A percentile compares a stretch with the other conserved stretches of the same genome.
These are phyloP conservation scores for Sebastes goodei DNA, from an alignment of 2,797 vertebrate genomes.

Conservation along the genomic window DNA sequence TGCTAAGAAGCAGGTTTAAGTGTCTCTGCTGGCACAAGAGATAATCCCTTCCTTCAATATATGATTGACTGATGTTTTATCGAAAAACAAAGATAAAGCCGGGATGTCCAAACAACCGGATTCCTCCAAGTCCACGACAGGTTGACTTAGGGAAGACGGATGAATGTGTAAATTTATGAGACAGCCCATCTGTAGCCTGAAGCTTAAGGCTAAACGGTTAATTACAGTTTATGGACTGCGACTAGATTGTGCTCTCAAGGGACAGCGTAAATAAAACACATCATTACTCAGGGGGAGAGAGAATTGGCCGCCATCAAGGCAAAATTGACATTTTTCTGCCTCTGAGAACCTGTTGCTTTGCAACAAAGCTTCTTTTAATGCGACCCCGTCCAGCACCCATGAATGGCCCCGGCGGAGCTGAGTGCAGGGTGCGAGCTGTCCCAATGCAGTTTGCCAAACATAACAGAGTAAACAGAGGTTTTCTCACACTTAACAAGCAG, in stretches of 20 bases:
- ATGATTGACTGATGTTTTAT: conserved; percentile 47
- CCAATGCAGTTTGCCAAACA: conserved; percentile 78
- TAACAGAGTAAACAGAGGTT: conserved; percentile 80
- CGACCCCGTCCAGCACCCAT: conserved; percentile 71
- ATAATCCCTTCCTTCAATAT: conserved; percentile 67
- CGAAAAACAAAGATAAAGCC: conserved; percentile 22
- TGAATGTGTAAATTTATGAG: conserved; percentile 78
- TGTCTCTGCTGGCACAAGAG: conserved; percentile 65
- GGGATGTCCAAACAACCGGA: conserved; percentile 54
- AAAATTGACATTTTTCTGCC: conserved; percentile 86
- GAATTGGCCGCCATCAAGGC: conserved; percentile 70
- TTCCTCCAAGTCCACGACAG: conserved; percentile 69
- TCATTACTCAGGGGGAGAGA: conserved; percentile 79
- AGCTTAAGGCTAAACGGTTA: conserved; percentile 82
- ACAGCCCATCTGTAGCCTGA: conserved; percentile 76
- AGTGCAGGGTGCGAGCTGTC: conserved; percentile 69
- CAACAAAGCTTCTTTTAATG: conserved; percentile 88
- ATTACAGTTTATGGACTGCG: conserved; percentile 81
- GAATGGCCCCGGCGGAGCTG: conserved; percentile 76
- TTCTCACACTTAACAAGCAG: conserved; percentile 79
- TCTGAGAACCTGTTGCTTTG: conserved; percentile 87
- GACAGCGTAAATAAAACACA: conserved; percentile 86
- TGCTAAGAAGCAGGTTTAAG: conserved; percentile 66
- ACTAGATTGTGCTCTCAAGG: conserved; percentile 79
- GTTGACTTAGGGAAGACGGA: conserved; percentile 76